Conservation (phyloP, 2,888 invertebrate genomes). For the Megalurothrips usitatus region DNA sequence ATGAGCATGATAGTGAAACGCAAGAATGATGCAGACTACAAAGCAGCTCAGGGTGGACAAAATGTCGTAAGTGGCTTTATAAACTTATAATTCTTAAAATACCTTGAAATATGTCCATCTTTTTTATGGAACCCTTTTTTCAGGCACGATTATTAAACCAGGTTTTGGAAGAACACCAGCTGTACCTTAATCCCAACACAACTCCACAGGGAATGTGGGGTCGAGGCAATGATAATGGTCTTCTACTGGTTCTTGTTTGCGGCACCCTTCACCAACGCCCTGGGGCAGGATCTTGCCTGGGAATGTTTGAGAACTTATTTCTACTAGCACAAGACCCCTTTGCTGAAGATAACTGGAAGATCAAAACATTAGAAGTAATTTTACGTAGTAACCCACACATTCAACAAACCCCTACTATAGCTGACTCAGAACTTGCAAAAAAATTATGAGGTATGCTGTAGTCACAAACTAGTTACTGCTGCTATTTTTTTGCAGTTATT, state of each 20-base stretch:
- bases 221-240: not conserved
- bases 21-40: not conserved
- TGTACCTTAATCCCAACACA: conserved; percentile 4
- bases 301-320: conserved; percentile 7
- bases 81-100: not conserved
- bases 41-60: not conserved
- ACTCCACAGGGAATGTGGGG: not conserved
- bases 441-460: conserved; percentile 6
- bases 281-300: not conserved
- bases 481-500: not conserved
- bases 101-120: not conserved
- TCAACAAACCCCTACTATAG: not conserved
- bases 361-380: not conserved
- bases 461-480: not conserved
- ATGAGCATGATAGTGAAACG: not conserved
- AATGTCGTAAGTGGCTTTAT: not conserved
- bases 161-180: not conserved
- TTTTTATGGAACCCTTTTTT: not conserved
- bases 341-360: conserved; percentile 8
- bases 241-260: not conserved
- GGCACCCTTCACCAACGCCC: not conserved
- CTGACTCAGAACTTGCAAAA: not conserved
- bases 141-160: not conserved
- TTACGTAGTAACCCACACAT: not conserved
- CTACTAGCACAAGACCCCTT: not conserved